These are phyloP conservation scores for Podilymbus podiceps DNA, from an alignment of 2,113 vertebrate genomes.

Conservation along the genomic window DNA sequence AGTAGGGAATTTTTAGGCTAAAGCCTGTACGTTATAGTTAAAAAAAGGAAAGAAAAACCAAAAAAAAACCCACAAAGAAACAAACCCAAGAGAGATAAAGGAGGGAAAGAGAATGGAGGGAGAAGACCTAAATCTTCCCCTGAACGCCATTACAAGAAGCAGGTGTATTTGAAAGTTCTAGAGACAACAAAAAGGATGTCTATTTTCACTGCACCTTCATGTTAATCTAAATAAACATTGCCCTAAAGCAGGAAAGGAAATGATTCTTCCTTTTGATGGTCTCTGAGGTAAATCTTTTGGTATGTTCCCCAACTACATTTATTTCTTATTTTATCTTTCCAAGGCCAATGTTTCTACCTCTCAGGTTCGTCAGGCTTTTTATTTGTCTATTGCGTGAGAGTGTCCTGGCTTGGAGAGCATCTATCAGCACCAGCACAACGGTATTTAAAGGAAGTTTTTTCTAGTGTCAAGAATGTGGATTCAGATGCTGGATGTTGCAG, in stretches of 20 bases:
- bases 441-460: not conserved
- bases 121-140: not conserved
- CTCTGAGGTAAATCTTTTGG: slow-evolving; percentile 23
- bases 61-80: too few relatives aligned
- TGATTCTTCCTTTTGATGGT: not conserved
- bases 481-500: not conserved
- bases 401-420: not conserved
- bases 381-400: not conserved
- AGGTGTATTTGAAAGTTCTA: not conserved
- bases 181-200: not conserved
- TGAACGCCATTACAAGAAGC: not conserved
- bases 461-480: not conserved
- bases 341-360: not conserved
- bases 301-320: not conserved
- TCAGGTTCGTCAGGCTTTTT: not conserved
- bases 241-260: slow-evolving; percentile 36
- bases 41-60: not conserved
- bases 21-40: not conserved
- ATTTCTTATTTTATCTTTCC: not conserved
- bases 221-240: slow-evolving; percentile 37
- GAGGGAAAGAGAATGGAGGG: not conserved
- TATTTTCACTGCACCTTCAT: not conserved
- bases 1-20: not conserved
- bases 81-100: not conserved
- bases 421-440: not conserved